Base-by-base conservation (phyloP, 2,113 vertebrate species). In the Emydura subglobosa region DNA sequence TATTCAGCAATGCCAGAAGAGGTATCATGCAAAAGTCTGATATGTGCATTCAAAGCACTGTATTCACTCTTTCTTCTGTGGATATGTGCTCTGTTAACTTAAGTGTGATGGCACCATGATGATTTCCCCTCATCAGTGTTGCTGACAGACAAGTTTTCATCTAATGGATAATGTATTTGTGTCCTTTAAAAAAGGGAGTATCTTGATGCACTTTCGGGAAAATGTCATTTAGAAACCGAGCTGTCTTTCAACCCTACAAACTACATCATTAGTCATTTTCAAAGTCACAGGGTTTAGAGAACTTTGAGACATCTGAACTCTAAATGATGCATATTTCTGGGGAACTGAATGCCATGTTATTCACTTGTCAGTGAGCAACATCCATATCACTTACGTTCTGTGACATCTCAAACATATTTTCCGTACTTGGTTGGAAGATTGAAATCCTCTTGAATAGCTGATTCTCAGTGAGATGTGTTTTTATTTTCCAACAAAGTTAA, bases 371-470 rank as follows among this genome's bases (percentile, higher is more conserved):
- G 34, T 59, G 74, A 94, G 68, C 80, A 94, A 68, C 11, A 68
- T 31, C 49, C 76, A 39, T 29, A 80, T 85, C 95, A 86, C 11
- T 80, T 90, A 78, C 31, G 76, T 50, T 96, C 90, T 79, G 49
- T 59, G 34, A 91, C 87, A 91, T 39, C 74, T 82, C 92, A 91
- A 92, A 83, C 39, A 78, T 49, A 87, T 95, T 92, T 78, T 55
- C 55, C 89, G 53, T 9, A 86, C 47, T 74, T 85, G 80, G 34
- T 0, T 88, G 27, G 74, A 91, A 93, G 83, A 97, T 27, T 87
- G 79, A 97, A 93, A 91, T 82, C 81, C 85, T 88, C 59, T 93
- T 80, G 85, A 95, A 95, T 78, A 95, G 25, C 82, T 65, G 89
- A 72, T 93, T 92, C 39, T 47, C 72, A 65, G 81, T 9, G 50